A percentile compares a stretch with the other conserved stretches of the same genome.
phyloP scores from a whole-genome alignment of 2,888 invertebrate genomes.

The Hermaeophaga mercurialis region DNA sequence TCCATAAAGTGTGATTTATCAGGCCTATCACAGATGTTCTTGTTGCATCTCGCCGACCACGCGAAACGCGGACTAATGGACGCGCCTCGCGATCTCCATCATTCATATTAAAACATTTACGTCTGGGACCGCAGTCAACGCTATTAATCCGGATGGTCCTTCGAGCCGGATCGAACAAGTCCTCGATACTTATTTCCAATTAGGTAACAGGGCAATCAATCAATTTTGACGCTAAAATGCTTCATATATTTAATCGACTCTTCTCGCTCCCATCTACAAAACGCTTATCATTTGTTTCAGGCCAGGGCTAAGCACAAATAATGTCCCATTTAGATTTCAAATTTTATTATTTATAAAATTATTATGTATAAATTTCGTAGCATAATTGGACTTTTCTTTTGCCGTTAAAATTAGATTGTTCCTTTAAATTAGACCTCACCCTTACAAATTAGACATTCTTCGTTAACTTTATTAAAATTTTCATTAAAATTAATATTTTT shows the following conservation, averaged over 20 bases:
- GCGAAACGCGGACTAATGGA: constrained; percentile 12
- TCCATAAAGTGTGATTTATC: neutral
- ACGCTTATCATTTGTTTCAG: constrained; percentile 31
- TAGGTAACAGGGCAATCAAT: constrained; percentile 42
- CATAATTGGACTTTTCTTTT: too few species aligned
- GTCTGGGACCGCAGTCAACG: constrained; percentile 17
- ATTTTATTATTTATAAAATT: too few species aligned
- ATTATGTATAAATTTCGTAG: too few species aligned
- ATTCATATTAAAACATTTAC: constrained; percentile 26
- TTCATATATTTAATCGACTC: constrained; percentile 36
- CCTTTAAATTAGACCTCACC: too few species aligned
- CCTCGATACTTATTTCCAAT: constrained; percentile 33
- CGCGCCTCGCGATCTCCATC: constrained; percentile 12
- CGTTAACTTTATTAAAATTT: too few species aligned
- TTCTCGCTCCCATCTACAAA: constrained; percentile 31
- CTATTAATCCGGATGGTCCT: constrained; percentile 24
- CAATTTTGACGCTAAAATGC: constrained; percentile 45
- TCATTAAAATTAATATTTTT: too few species aligned
- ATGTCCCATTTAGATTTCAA: too few species aligned
- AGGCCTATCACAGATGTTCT: neutral
- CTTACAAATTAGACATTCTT: too few species aligned
- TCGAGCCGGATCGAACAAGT: constrained; percentile 13
- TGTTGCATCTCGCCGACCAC: neutral
- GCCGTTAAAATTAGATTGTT: too few species aligned
- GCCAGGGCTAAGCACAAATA: constrained; percentile 2